Evolutionary conservation across 2,888 invertebrate genomes (phyloP).

Genomic region (Phaonia tiefii): DNA sequence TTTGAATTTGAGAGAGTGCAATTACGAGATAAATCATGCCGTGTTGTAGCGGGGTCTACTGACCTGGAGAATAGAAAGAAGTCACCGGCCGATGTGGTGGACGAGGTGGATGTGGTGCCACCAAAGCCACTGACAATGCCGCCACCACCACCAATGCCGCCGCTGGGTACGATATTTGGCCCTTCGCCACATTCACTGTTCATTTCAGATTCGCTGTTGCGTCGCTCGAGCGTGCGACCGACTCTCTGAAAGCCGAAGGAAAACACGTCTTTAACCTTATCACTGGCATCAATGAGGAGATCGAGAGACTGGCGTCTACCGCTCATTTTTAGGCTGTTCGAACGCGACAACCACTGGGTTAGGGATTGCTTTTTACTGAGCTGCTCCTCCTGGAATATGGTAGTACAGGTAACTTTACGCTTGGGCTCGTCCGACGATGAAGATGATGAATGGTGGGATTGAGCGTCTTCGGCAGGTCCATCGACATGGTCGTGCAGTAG

Average conservation of each 20-base stretch:
- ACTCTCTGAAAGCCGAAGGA: conserved; percentile 88
- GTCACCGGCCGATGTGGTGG: conserved; percentile 72
- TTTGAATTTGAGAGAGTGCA: conserved; percentile 49
- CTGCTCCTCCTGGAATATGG: conserved; percentile 77
- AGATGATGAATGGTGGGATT: conserved; percentile 77
- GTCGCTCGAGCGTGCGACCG: conserved; percentile 86
- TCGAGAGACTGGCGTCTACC: conserved; percentile 88
- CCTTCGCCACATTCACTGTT: conserved; percentile 71
- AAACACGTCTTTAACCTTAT: conserved; percentile 90
- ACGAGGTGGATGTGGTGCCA: conserved; percentile 57
- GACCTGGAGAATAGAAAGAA: conserved; percentile 80
- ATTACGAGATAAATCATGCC: conserved; percentile 57
- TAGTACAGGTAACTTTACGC: conserved; percentile 79
- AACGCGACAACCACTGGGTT: conserved; percentile 78
- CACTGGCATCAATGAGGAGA: conserved; percentile 88
- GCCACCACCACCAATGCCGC: conserved; percentile 57
- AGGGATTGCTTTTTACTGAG: conserved; percentile 76
- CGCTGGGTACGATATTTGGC: conserved; percentile 48
- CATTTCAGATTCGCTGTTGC: conserved; percentile 86
- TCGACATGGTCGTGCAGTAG: conserved; percentile 76
- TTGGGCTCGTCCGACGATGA: conserved; percentile 79
- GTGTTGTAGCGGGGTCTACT: conserved; percentile 70
- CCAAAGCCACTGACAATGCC: conserved; percentile 54
- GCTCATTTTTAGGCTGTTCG: conserved; percentile 77
- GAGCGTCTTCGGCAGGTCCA: conserved; percentile 71